These are phyloP conservation scores for Bellardia bayeri DNA, from an alignment of 2,888 invertebrate species.

Conservation along the genomic window DNA sequence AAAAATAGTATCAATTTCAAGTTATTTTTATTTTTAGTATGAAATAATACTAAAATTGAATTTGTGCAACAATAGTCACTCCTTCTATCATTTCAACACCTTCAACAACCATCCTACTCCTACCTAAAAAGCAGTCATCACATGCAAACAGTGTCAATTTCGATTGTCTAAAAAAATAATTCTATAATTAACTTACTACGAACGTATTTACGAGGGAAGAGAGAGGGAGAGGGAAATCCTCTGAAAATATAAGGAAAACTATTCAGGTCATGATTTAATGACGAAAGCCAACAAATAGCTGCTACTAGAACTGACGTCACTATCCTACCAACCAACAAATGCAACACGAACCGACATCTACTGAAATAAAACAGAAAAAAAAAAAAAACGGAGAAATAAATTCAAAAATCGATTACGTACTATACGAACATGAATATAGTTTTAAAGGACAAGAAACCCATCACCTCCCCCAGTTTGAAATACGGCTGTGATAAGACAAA, in stretches of 20 bases:
- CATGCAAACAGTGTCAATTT: neutral
- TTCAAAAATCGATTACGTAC: slow-evolving; percentile 35
- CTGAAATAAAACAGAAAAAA: neutral
- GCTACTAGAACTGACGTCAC: slow-evolving; percentile 61
- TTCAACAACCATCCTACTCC: neutral
- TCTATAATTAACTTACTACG: slow-evolving; percentile 5
- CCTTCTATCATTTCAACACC: neutral
- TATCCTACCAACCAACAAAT: neutral
- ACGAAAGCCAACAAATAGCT: slow-evolving; percentile 51
- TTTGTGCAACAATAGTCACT: neutral
- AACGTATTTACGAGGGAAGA: neutral
- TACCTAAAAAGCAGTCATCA: neutral
- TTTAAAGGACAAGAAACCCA: slow-evolving; percentile 20
- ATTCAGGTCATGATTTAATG: slow-evolving; percentile 69
- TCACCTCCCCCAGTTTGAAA: neutral
- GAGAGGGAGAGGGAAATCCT: neutral
- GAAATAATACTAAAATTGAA: slow-evolving; percentile 23
- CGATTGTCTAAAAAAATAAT: neutral
- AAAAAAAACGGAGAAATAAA: slow-evolving; percentile 15
- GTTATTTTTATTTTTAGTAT: slow-evolving; percentile 40
- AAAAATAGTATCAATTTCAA: neutral
- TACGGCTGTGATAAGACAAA: neutral
- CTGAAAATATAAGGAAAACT: neutral
- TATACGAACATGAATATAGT: neutral
- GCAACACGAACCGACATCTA: slow-evolving; percentile 11